Conservation (phyloP, 2,113 vertebrate species). For the cattle (Bos taurus) region ARS-UCD2.0 NC_037337.1:90924001-90924500, state of each 20-base stretch:
- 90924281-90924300: background rate
- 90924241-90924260: slow-evolving; percentile 71
- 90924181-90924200: slow-evolving; percentile 76
- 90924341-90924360: background rate
- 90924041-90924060: slow-evolving; percentile 76
- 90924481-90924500: slow-evolving; percentile 40
- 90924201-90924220: slow-evolving; percentile 75
- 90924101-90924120: slow-evolving; percentile 70
- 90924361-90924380: background rate
- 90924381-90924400: background rate
- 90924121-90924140: slow-evolving; percentile 75
- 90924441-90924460: background rate
- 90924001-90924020: slow-evolving; percentile 81
- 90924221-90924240: slow-evolving; percentile 67
- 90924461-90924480: slow-evolving; percentile 51
- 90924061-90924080: slow-evolving; percentile 83
- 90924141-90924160: slow-evolving; percentile 80
- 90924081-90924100: slow-evolving; percentile 75
- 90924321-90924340: background rate
- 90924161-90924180: slow-evolving; percentile 81
- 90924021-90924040: slow-evolving; percentile 77
- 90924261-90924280: background rate
- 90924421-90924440: background rate
- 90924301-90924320: background rate
- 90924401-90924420: background rate